Evolutionary conservation across 2,113 vertebrate genomes (phyloP).

Genomic region (Arvicanthis niloticus): DNA sequence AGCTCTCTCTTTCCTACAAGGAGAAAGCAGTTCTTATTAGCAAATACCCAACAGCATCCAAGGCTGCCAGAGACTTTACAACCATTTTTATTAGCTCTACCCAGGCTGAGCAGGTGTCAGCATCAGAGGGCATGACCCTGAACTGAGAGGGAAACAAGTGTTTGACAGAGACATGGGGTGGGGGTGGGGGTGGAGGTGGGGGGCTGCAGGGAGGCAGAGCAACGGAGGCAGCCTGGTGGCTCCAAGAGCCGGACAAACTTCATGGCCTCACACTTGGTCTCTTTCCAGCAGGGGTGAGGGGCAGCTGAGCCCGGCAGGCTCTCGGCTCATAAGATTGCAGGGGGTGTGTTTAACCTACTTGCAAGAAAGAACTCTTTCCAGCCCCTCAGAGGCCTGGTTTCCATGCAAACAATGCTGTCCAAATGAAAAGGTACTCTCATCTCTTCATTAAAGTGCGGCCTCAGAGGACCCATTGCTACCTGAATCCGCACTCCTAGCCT

Average conservation of each 20-base stretch:
- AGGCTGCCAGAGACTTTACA: background rate
- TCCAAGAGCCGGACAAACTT: background rate
- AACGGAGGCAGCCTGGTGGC: background rate
- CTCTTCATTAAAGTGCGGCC: conserved; percentile 77
- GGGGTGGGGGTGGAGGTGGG: too few species aligned
- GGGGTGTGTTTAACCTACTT: conserved; percentile 77
- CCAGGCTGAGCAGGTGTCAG: accelerated
- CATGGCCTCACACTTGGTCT: conserved; percentile 47
- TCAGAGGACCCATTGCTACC: conserved; percentile 70
- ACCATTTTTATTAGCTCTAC: conserved; percentile 1
- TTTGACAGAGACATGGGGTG: background rate
- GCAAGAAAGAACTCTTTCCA: conserved; percentile 15
- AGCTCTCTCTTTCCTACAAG: background rate
- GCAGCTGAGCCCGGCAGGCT: background rate
- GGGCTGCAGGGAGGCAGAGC: background rate
- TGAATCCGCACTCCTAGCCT: conserved; percentile 58
- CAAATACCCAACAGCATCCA: background rate
- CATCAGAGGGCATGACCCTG: background rate
- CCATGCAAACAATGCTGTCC: conserved; percentile 74
- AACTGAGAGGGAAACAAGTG: background rate
- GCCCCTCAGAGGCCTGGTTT: conserved; percentile 70
- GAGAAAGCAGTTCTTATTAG: conserved; percentile 13
- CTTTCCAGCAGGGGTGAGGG: background rate
- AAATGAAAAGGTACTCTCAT: conserved; percentile 74
- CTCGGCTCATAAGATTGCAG: conserved; percentile 47